These are phyloP conservation scores for Xanthorhoe designata DNA, from an alignment of 2,888 invertebrate species.

Conservation along the genomic window DNA sequence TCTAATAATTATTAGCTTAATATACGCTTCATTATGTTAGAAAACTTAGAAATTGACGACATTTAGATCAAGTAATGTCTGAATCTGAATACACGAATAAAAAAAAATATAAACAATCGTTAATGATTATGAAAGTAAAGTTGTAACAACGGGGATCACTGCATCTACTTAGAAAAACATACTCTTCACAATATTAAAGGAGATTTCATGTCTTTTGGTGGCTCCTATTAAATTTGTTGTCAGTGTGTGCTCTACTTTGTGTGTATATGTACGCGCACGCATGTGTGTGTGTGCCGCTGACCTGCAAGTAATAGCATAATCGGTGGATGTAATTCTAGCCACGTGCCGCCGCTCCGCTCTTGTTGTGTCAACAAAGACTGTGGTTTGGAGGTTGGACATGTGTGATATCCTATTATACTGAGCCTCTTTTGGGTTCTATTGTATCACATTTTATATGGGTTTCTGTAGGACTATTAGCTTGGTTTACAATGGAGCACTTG, in stretches of 20 bases:
- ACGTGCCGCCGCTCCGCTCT: conserved; percentile 37
- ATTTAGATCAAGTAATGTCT: too few species aligned
- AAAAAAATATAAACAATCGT: too few species aligned
- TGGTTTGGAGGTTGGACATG: conserved; percentile 13
- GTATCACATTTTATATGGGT: not conserved
- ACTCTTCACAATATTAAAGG: not conserved
- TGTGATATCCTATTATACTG: conserved; percentile 8
- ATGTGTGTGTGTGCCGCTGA: conserved; percentile 32
- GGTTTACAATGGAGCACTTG: not conserved
- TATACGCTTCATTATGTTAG: too few species aligned
- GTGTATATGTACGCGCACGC: conserved; percentile 8
- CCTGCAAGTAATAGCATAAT: conserved; percentile 30
- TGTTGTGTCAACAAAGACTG: conserved; percentile 44
- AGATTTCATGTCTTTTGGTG: not conserved
- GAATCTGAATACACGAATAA: too few species aligned
- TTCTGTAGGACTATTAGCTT: not conserved
- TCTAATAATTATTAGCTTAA: too few species aligned
- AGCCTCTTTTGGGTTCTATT: conserved; percentile 20
- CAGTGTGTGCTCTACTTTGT: conserved; percentile 7
- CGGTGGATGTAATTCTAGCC: conserved; percentile 37
- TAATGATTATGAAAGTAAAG: not conserved
- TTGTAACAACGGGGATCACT: not conserved
- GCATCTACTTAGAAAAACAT: not conserved
- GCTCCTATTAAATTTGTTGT: not conserved
- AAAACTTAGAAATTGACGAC: too few species aligned